Evolutionary conservation across 2,888 invertebrate genomes (phyloP).

Genomic region (Oligia fasciuncula): DNA sequence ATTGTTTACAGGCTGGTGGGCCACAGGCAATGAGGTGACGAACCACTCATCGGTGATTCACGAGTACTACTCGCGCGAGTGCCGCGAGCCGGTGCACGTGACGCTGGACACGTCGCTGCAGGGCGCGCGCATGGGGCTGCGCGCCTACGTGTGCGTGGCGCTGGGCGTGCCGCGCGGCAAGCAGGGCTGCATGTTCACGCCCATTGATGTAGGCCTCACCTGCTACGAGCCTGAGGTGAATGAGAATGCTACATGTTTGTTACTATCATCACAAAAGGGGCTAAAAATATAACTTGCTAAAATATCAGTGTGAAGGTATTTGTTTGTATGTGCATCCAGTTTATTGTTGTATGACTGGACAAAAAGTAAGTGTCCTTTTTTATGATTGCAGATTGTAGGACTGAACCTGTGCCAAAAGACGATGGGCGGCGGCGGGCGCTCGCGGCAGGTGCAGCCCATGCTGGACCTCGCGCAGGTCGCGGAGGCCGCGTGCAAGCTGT

Average conservation of each 20-base stretch:
- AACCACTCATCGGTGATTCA: constrained; percentile 99
- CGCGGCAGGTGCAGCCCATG: constrained; percentile 92
- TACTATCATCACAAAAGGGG: too few relatives aligned
- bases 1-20: constrained; percentile 95
- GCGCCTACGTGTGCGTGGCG: constrained; percentile 97
- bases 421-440: constrained; percentile 89
- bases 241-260: too few relatives aligned
- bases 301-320: background rate
- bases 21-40: constrained; percentile 99
- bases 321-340: background rate
- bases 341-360: background rate
- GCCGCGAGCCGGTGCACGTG: constrained; percentile 97
- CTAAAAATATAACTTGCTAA: background rate
- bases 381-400: constrained; percentile 89
- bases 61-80: constrained; percentile 98
- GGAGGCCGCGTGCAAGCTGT: constrained; percentile 95
- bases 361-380: background rate
- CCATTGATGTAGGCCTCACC: constrained; percentile 96
- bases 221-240: constrained; percentile 97
- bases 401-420: constrained; percentile 96
- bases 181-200: constrained; percentile 98
- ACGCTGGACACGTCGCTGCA: constrained; percentile 98
- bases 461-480: constrained; percentile 93
- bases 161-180: constrained; percentile 98
- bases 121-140: constrained; percentile 97